Conservation (phyloP, 2,888 invertebrate species). For the Oligia latruncula region DNA sequence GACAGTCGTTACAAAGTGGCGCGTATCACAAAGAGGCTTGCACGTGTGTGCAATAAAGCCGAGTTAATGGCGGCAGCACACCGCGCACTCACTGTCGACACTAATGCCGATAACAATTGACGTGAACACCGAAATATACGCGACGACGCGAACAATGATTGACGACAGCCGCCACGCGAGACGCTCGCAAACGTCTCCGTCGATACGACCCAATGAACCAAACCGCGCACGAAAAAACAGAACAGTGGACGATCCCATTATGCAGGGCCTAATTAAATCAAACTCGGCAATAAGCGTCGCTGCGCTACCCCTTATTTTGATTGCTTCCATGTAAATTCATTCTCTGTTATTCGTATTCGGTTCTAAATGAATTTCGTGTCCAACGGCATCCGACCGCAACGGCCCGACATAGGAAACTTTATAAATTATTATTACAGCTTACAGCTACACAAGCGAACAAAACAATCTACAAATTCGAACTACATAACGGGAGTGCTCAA, state of each 20-base stretch:
- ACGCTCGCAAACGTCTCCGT: constrained; percentile 19
- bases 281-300: constrained; percentile 76
- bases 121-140: constrained; percentile 49
- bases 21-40: constrained; percentile 59
- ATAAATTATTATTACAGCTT: constrained; percentile 83
- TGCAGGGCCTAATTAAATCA: constrained; percentile 83
- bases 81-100: constrained; percentile 45
- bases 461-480: constrained; percentile 81
- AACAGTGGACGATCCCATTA: constrained; percentile 77
- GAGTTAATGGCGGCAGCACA: constrained; percentile 50
- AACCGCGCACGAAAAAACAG: constrained; percentile 71
- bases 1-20: constrained; percentile 60
- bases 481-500: constrained; percentile 75
- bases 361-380: constrained; percentile 83
- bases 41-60: constrained; percentile 61
- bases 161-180: constrained; percentile 49
- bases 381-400: constrained; percentile 77
- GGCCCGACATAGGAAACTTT: constrained; percentile 80
- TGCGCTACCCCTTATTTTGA: constrained; percentile 81
- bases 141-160: constrained; percentile 56
- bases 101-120: constrained; percentile 65
- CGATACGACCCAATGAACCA: constrained; percentile 37
- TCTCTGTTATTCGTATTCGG: constrained; percentile 80
- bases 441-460: constrained; percentile 75
- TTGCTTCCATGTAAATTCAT: constrained; percentile 84